Percentiles rank a stretch among this genome's conserved stretches.
phyloP scores from a whole-genome alignment of 2,113 vertebrate genomes.

The Ginglymostoma cirratum region DNA sequence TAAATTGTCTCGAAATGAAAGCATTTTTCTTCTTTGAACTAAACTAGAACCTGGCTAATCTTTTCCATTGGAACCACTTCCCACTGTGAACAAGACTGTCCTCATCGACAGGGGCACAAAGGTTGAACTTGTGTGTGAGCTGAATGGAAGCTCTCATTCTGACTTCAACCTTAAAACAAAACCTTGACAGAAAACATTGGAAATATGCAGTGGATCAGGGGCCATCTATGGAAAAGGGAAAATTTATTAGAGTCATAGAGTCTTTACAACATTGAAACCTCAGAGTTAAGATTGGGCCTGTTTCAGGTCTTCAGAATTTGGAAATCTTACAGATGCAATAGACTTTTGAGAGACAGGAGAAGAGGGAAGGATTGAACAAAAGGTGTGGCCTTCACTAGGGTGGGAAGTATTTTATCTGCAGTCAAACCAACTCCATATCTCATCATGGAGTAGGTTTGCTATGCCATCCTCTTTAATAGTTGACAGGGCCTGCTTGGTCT shows the following conservation, averaged over 20 bases:
- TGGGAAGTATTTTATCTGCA: not conserved
- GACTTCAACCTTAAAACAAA: not conserved
- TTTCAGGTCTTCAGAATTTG: too few species aligned
- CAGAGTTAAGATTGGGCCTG: too few species aligned
- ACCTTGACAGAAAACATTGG: not conserved
- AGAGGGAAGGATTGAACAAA: not conserved
- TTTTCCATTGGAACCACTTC: not conserved
- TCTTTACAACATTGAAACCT: not conserved
- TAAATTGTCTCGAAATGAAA: not conserved
- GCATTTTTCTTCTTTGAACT: not conserved
- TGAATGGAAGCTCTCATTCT: not conserved
- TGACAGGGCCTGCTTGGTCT: not conserved
- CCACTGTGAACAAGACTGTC: not conserved
- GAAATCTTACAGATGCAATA: too few species aligned
- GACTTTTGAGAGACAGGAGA: not conserved
- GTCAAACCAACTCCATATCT: too few species aligned
- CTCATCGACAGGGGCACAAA: too few species aligned
- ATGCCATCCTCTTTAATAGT: too few species aligned
- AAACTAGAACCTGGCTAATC: not conserved
- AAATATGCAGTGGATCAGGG: not conserved
- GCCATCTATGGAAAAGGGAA: too few species aligned
- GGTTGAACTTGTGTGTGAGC: not conserved
- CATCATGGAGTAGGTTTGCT: too few species aligned
- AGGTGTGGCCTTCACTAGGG: not conserved
- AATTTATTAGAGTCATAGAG: too few species aligned